Base-by-base conservation (phyloP, 1,140 invertebrate species). In the Tetranychus urticae region DNA sequence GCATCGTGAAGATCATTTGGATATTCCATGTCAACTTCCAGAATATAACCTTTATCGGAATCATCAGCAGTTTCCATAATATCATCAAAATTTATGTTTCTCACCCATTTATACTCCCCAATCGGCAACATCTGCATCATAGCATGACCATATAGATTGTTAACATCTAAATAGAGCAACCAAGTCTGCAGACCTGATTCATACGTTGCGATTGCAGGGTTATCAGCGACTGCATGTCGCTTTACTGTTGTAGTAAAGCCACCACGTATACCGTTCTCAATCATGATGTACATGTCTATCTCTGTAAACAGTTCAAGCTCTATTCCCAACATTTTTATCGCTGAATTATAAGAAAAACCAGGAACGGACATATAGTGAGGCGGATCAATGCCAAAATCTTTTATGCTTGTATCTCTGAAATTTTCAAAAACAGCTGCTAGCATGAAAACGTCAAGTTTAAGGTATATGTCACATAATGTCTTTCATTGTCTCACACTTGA, bases 341-440 rank as follows among this genome's bases (percentile, higher is more conserved):
- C 39, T 42, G 39, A 5, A 42, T 5, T 10, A 5, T 10, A 42
- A 6, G 39, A 6, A 6, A 42, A 42, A 10, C 39, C 39, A 6
- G 39, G 39, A 6, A 10, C 39, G 5, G 39, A 42, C 39, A 5
- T 6, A 42, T 42, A 10, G 10, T 42, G 14, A 60, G 12, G 54
- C 68, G 68, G 67, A 63, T 71, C 70, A 76, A 66, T 12, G 10
- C 14, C 6, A 34, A 35, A 56, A 34, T 33, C 7, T 14, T 33
- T 34, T 7, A 56, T n/a, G 34, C 55, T 50, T 1, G 23, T 50
- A 6, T 14, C 14, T 14, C 48, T 50, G 48, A 50, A 50, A 50
- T 74, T 73, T 70, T 76, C 72, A 68, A 77, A 76, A 36, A 77
- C 66, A 68, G 76, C 74, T 5, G 68, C 69, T 56, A 73, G 64